These are phyloP conservation scores for Trinorchestia longiramus DNA, from an alignment of 1,140 invertebrate genomes.

Conservation along the genomic window DNA sequence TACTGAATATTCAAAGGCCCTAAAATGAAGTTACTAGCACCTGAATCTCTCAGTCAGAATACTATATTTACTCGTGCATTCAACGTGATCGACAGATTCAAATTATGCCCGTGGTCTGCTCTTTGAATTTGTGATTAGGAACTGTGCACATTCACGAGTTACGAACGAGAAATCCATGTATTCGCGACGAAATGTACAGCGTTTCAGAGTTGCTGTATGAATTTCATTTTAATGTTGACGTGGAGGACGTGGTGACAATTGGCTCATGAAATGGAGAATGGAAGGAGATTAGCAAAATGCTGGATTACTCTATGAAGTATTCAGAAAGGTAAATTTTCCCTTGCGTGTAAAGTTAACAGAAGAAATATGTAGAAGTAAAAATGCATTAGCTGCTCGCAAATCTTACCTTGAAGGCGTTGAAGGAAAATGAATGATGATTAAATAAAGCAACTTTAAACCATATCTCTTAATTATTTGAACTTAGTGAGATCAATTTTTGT, in stretches of 20 bases:
- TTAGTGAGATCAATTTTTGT: not conserved
- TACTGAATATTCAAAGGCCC: constrained; percentile 30
- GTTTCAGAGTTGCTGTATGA: not conserved
- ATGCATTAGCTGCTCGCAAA: not conserved
- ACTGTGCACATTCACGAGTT: not conserved
- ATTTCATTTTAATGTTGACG: not conserved
- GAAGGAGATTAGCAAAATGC: not conserved
- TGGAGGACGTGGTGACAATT: not conserved
- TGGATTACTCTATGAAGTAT: not conserved
- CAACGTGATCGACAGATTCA: not conserved
- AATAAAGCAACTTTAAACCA: not conserved
- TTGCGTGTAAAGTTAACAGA: not conserved
- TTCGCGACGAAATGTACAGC: not conserved
- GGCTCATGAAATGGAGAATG: not conserved
- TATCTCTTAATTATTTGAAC: too few species aligned
- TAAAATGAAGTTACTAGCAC: constrained; percentile 48
- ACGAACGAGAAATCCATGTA: not conserved
- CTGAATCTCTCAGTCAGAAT: constrained; percentile 13
- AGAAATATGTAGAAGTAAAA: not conserved
- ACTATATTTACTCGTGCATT: not conserved
- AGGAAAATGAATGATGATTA: not conserved
- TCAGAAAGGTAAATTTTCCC: not conserved
- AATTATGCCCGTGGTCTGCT: constrained; percentile 35
- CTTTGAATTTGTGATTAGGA: constrained; percentile 47
- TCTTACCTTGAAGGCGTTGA: not conserved